A percentile compares a stretch with the other conserved stretches of the same genome.
Conservation (phyloP, 2,797 vertebrate genomes). For the Catamblyrhynchus diadema region DNA sequence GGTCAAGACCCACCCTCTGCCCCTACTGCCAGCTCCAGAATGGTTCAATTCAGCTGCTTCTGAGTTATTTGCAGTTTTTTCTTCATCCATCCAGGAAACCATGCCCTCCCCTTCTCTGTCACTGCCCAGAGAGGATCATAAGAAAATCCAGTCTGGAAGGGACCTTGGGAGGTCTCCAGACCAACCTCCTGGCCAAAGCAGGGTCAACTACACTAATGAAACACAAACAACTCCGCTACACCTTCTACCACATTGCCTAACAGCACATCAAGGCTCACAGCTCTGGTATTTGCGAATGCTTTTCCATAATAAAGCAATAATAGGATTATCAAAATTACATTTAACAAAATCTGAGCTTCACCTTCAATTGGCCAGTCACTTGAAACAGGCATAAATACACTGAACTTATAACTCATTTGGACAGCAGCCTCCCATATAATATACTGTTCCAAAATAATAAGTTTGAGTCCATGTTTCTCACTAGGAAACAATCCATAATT, state of each 20-base stretch:
- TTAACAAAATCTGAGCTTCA: neutral
- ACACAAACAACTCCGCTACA: neutral
- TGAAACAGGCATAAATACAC: neutral
- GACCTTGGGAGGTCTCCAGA: neutral
- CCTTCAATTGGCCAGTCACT: neutral
- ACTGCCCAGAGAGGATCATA: neutral
- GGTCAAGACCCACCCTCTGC: neutral
- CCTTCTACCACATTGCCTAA: neutral
- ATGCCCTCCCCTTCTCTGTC: neutral
- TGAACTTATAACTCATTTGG: neutral
- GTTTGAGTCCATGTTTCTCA: neutral
- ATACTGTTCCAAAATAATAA: neutral
- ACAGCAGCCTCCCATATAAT: neutral
- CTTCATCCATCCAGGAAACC: neutral
- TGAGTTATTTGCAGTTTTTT: neutral
- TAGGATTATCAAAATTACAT: neutral
- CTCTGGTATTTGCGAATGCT: neutral
- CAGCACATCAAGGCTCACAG: neutral
- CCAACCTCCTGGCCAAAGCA: neutral
- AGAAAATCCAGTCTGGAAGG: neutral
- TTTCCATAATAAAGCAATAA: neutral
- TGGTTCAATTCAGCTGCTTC: neutral
- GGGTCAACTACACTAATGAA: neutral
- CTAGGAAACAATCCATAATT: neutral
- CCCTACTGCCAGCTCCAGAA: neutral